Percentiles rank a stretch among this genome's conserved stretches.
These are phyloP conservation scores for Symphodus melops DNA, from an alignment of 2,113 vertebrate species.

Conservation along the genomic window DNA sequence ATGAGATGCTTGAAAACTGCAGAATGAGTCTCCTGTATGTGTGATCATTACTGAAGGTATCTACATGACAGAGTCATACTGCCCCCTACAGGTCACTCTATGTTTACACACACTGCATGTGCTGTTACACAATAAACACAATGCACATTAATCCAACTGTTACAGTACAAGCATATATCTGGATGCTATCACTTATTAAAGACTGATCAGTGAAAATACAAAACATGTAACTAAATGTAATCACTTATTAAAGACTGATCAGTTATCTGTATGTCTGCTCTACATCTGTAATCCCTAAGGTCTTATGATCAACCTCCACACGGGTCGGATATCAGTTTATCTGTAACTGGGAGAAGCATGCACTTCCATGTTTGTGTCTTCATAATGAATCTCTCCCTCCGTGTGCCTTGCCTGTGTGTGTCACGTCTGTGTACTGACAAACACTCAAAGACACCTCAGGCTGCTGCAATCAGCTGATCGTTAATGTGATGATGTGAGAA, in stretches of 20 bases:
- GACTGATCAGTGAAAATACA: too few relatives aligned
- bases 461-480: background rate
- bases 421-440: background rate
- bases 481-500: constrained; percentile 86
- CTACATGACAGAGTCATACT: constrained; percentile 17
- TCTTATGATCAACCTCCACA: background rate
- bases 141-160: background rate
- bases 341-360: constrained; percentile 45
- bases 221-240: too few relatives aligned
- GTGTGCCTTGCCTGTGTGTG: background rate
- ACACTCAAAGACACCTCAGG: background rate
- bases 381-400: background rate
- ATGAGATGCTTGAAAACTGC: constrained; percentile 44
- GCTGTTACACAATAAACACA: constrained; percentile 2
- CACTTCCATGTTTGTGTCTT: constrained; percentile 44
- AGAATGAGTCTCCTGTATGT: too few relatives aligned
- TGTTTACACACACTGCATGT: constrained; percentile 3
- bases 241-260: too few relatives aligned
- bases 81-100: constrained; percentile 47
- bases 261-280: background rate
- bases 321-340: background rate
- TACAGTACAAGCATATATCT: background rate
- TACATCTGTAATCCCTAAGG: background rate
- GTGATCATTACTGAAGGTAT: background rate
- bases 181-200: background rate